Base-by-base conservation (phyloP, 2,113 vertebrate genomes). In the Zeus faber region DNA sequence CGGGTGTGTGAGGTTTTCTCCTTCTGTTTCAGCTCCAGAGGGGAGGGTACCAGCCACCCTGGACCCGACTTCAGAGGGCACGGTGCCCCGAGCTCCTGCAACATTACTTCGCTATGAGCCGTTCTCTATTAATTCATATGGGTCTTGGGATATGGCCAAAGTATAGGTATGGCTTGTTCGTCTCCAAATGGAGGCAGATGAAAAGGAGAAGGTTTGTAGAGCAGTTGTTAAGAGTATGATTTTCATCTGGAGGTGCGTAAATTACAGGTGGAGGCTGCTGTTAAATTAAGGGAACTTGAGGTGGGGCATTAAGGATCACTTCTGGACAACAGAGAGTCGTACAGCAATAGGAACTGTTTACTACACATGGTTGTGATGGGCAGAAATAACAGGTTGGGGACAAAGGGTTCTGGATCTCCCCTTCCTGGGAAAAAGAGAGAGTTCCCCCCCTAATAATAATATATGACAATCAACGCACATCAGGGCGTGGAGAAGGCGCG, bases 401-500 rank as follows among this genome's bases (percentile, higher is more conserved):
- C n/a, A n/a, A n/a, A n/a, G n/a, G n/a, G n/a, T n/a, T n/a, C n/a
- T n/a, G n/a, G n/a, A n/a, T n/a, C n/a, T n/a, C n/a, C n/a, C n/a
- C n/a, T n/a, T n/a, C n/a, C n/a, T n/a, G n/a, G n/a, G n/a, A n/a
- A n/a, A n/a, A n/a, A n/a, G n/a, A n/a, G n/a, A n/a, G n/a, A n/a
- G n/a, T n/a, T n/a, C n/a, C n/a, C n/a, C n/a, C n/a, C n/a, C n/a
- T n/a, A n/a, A n/a, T n/a, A n/a, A n/a, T n/a, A n/a, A n/a, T n/a
- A n/a, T n/a, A n/a, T n/a, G n/a, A n/a, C n/a, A n/a, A n/a, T n/a
- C n/a, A n/a, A n/a, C n/a, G n/a, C n/a, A n/a, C n/a, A n/a, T n/a
- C n/a, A n/a, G n/a, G n/a, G n/a, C 3, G 14, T 17, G 20, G 58
- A 52, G 6, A 61, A 61, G 14, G n/a, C n/a, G n/a, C n/a, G n/a